Evolutionary conservation across 1,140 invertebrate genomes (phyloP).

Genomic region (Heliconius himera): DNA sequence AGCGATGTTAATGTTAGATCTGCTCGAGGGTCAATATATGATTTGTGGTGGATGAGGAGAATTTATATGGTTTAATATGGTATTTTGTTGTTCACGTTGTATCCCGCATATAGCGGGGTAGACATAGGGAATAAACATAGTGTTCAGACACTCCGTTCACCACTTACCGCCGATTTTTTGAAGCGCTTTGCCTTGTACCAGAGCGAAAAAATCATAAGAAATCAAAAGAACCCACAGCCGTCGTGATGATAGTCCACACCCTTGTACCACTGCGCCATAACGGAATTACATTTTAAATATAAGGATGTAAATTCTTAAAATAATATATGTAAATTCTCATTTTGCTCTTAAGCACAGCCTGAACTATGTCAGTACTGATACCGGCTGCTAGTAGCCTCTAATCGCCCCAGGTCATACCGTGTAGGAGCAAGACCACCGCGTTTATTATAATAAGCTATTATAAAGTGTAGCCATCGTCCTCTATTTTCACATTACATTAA

Average conservation of each 20-base stretch:
- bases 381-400: conserved; percentile 58
- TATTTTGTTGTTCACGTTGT: background rate
- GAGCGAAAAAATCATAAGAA: too few species aligned
- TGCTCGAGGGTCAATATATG: background rate
- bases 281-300: too few species aligned
- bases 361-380: conserved; percentile 4
- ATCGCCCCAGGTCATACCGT: conserved; percentile 74
- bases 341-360: conserved; percentile 3
- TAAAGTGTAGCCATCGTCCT: conserved; percentile 65
- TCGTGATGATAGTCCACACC: too few species aligned
- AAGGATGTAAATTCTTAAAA: too few species aligned
- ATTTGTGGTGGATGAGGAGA: background rate
- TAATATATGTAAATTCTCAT: background rate
- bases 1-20: conserved; percentile 21
- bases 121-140: too few species aligned
- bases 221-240: too few species aligned
- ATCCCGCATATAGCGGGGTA: too few species aligned
- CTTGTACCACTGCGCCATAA: too few species aligned
- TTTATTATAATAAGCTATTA: conserved; percentile 78
- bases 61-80: background rate
- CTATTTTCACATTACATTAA: conserved; percentile 52
- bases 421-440: conserved; percentile 66
- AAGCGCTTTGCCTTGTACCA: too few species aligned
- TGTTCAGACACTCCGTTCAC: too few species aligned
- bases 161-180: too few species aligned